phyloP scores from a whole-genome alignment of 2,797 vertebrate species.

The Onychomys arenicola region DNA sequence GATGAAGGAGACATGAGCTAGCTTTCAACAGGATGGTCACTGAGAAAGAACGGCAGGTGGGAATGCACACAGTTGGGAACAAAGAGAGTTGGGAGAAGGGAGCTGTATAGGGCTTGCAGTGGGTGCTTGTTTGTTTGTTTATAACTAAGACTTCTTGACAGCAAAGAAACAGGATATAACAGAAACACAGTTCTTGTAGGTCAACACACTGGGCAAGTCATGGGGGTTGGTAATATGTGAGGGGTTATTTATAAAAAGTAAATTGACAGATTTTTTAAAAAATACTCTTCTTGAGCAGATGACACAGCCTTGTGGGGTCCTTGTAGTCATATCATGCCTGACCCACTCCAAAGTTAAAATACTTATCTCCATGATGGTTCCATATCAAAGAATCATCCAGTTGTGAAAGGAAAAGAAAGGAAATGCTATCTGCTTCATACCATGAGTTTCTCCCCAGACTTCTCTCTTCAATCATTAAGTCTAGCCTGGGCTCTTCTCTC shows the following conservation, averaged over 20 bases:
- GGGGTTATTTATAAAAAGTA: neutral
- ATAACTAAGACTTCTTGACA: neutral
- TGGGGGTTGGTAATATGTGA: neutral
- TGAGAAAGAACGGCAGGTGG: neutral
- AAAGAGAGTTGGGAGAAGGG: neutral
- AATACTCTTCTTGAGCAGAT: neutral
- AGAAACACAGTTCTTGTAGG: neutral
- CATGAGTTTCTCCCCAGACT: neutral
- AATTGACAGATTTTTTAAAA: neutral
- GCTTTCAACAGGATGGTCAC: neutral
- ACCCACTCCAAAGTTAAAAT: neutral
- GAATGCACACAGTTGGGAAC: conserved; percentile 22
- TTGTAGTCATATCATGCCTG: neutral
- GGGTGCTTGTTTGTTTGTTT: neutral
- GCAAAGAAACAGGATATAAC: neutral
- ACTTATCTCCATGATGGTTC: neutral
- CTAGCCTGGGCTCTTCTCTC: neutral
- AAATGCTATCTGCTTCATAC: neutral
- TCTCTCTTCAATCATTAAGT: neutral
- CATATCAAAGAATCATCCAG: neutral
- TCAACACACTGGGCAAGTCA: neutral
- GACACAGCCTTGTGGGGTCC: accelerated
- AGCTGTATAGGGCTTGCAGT: no score
- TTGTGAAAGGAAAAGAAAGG: neutral
- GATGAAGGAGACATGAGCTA: neutral